Base-by-base conservation (phyloP, 2,888 invertebrate species). In the Aleiodes leptofemur region DNA sequence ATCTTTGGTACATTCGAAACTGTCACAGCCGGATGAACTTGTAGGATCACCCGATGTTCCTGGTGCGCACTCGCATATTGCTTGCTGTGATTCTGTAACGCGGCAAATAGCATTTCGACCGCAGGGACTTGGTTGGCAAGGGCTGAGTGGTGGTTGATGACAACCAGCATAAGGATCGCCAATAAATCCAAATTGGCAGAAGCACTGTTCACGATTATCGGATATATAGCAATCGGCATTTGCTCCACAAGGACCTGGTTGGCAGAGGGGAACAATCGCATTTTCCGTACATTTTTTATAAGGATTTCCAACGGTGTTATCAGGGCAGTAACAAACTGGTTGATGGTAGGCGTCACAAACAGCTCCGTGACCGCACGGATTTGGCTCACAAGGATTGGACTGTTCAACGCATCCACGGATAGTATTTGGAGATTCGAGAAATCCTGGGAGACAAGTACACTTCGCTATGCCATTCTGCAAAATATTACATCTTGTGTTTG, bases 281-380 rank as follows among this genome's bases (percentile, higher is more conserved):
- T 79, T 85, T 90, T 90, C 92, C 71, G 91, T 91, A 85, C 96
- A 97, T 79, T 92, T 92, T 84, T 93, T 93, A 86, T 95, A 96
- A 13, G 96, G 96, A 91, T 97, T 96, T 82, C 96, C 97, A 77
- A 94, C 91, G 11, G 94, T 94, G 78, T 94, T 93, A 80, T 93
- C 94, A n/a, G 96, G 95, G 86, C 97, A 97, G 88, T 94, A 95
- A 89, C 97, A 97, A 13, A 95, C 93, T 23, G 96, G 96, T 79
- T 92, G 92, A 83, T 94, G 92, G 76, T 94, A 93, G 31, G 95
- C 94, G 89, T 96, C 96, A 85, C 96, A 96, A 53, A 94, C 91
- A 57, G 96, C 96, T 61, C 94, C 94, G 31, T 90, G 88, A 29
- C 96, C 96, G 83, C 96, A 96, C 6, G 94, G 94, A 85, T 95